phyloP scores from a whole-genome alignment of 2,888 invertebrate genomes.

The Nasonovia ribisnigri region DNA sequence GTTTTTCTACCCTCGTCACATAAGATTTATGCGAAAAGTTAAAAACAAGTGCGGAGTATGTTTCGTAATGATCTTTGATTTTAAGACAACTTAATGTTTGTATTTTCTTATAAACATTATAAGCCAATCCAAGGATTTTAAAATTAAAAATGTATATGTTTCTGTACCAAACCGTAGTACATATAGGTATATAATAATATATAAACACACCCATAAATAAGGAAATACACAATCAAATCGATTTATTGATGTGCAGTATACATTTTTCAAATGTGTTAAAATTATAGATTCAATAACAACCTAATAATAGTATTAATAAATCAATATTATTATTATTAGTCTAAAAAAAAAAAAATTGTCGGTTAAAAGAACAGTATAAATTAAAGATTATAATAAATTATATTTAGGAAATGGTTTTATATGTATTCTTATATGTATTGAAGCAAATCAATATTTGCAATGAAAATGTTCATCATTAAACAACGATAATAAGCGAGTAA shows the following conservation, averaged over 20 bases:
- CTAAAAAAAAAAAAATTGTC: not conserved
- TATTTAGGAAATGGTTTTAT: not conserved
- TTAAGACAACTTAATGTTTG: not conserved
- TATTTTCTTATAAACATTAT: not conserved
- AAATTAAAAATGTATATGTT: not conserved
- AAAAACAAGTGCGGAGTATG: not conserved
- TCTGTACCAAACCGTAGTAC: not conserved
- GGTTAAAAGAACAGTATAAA: not conserved
- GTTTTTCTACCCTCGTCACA: not conserved
- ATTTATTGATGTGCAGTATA: not conserved
- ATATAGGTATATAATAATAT: not conserved
- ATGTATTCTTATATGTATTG: not conserved
- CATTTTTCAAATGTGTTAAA: not conserved
- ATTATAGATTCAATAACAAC: not conserved
- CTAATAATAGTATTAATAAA: not conserved
- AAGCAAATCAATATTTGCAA: not conserved
- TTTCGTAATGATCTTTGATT: not conserved
- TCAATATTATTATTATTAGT: not conserved
- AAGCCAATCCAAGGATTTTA: not conserved
- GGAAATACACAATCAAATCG: not conserved
- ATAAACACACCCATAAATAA: not conserved
- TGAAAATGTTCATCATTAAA: not conserved
- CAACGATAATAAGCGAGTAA: not conserved
- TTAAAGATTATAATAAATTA: not conserved
- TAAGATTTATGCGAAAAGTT: not conserved